These are phyloP conservation scores for Channa maculata DNA, from an alignment of 2,113 vertebrate genomes.

Conservation along the genomic window DNA sequence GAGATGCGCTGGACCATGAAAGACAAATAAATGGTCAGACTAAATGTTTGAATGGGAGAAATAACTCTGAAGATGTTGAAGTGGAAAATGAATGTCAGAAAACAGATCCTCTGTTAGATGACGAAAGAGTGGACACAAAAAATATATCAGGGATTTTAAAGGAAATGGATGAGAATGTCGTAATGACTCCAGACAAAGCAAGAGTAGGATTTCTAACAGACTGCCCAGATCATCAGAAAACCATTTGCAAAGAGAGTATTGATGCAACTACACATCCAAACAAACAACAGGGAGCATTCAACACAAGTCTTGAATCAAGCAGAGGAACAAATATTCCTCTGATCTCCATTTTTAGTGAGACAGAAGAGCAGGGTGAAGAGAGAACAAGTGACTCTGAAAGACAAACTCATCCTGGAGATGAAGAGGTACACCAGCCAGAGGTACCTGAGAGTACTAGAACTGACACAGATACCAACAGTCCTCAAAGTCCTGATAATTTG, in stretches of 20 bases:
- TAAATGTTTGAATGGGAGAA: constrained; percentile 9
- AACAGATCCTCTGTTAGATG: constrained; percentile 13
- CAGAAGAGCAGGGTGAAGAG: constrained; percentile 18
- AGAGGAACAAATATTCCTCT: constrained; percentile 34
- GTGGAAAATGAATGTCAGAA: constrained; percentile 35
- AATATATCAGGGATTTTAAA: constrained; percentile 6
- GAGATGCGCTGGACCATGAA: not conserved
- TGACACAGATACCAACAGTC: not conserved
- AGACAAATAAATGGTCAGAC: not conserved
- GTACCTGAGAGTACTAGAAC: not conserved
- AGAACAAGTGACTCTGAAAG: constrained; percentile 14
- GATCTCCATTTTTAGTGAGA: constrained; percentile 52
- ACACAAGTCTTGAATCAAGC: constrained; percentile 1
- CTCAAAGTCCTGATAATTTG: not conserved
- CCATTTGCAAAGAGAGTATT: not conserved
- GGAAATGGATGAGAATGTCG: not conserved
- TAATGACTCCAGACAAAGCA: constrained; percentile 19
- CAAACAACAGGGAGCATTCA: constrained; percentile 4
- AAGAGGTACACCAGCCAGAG: not conserved
- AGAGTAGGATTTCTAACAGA: constrained; percentile 22
- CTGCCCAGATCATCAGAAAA: constrained; percentile 25
- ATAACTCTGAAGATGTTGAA: constrained; percentile 16
- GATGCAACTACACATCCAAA: constrained; percentile 11
- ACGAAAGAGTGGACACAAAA: not conserved
- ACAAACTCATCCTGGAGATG: not conserved